Evolutionary conservation across 2,797 vertebrate species (phyloP).

Genomic region (Sebastes steindachneri): DNA sequence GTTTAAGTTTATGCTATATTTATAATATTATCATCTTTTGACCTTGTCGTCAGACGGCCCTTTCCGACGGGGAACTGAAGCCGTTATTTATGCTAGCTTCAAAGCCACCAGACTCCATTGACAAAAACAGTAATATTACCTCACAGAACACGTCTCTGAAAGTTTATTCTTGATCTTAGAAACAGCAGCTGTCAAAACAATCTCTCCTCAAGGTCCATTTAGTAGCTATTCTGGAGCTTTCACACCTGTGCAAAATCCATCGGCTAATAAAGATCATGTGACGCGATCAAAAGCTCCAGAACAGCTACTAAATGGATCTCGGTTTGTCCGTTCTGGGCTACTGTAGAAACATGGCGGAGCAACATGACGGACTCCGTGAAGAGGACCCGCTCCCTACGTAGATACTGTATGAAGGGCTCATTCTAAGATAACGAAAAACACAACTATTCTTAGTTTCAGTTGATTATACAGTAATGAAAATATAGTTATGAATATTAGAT

Average conservation of each 20-base stretch:
- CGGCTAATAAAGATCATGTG: not conserved
- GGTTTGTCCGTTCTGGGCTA: too few relatives aligned
- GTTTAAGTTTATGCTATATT: not conserved
- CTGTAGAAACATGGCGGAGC: too few relatives aligned
- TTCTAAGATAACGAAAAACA: too few relatives aligned
- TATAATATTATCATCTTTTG: not conserved
- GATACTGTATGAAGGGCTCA: too few relatives aligned
- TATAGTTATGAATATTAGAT: too few relatives aligned
- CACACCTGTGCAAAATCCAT: not conserved
- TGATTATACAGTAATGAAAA: too few relatives aligned
- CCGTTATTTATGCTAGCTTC: not conserved
- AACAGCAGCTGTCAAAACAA: not conserved
- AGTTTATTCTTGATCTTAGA: not conserved
- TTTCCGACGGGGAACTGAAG: not conserved
- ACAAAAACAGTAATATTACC: not conserved
- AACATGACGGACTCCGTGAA: too few relatives aligned
- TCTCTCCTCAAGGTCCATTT: not conserved
- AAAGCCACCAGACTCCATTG: not conserved
- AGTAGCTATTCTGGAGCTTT: not conserved
- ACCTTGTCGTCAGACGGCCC: not conserved
- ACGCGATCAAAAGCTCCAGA: not conserved
- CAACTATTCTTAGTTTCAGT: too few relatives aligned
- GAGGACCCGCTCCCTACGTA: too few relatives aligned
- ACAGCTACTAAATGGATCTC: not conserved
- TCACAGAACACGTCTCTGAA: not conserved